Conservation (phyloP, 2,888 invertebrate genomes). For the Epistrophe eligans region DNA sequence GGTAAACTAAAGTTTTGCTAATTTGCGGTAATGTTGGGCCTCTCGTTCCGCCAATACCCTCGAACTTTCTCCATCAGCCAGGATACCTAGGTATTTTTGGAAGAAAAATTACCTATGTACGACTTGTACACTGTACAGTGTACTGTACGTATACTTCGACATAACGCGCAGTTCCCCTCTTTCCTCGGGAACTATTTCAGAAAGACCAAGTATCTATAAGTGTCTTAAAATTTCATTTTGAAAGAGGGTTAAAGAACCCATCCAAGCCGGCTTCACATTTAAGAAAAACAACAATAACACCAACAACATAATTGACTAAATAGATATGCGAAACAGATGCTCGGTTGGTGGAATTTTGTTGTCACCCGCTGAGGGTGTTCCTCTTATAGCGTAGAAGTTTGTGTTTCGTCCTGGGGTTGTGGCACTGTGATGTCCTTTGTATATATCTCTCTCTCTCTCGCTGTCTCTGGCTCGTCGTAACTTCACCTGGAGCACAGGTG, state of each 20-base stretch:
- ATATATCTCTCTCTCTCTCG: background rate
- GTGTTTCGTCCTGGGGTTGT: conserved; percentile 26
- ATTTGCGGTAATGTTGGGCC: conserved; percentile 83
- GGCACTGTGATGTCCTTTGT: conserved; percentile 51
- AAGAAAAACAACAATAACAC: conserved; percentile 13
- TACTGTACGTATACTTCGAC: conserved; percentile 15
- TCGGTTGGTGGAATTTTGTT: conserved; percentile 53
- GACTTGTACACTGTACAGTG: background rate
- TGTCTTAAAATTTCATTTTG: conserved; percentile 68
- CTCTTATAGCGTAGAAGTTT: conserved; percentile 58
- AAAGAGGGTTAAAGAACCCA: conserved; percentile 58
- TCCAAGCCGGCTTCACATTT: background rate
- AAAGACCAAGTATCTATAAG: conserved; percentile 49
- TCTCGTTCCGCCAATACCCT: conserved; percentile 35
- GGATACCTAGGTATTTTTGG: conserved; percentile 9
- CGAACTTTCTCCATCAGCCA: background rate
- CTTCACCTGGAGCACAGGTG: conserved; percentile 62
- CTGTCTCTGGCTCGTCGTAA: too few relatives aligned
- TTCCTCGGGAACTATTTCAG: conserved; percentile 43
- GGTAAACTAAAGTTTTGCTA: conserved; percentile 82
- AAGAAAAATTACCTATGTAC: conserved; percentile 43
- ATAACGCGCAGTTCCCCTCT: conserved; percentile 25
- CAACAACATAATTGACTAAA: conserved; percentile 61
- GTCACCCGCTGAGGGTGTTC: conserved; percentile 24
- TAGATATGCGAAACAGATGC: conserved; percentile 72